A percentile compares a stretch with the other conserved stretches of the same genome.
Conservation (phyloP, 1,140 invertebrate species). For the Temnothorax curvispinosus region DNA sequence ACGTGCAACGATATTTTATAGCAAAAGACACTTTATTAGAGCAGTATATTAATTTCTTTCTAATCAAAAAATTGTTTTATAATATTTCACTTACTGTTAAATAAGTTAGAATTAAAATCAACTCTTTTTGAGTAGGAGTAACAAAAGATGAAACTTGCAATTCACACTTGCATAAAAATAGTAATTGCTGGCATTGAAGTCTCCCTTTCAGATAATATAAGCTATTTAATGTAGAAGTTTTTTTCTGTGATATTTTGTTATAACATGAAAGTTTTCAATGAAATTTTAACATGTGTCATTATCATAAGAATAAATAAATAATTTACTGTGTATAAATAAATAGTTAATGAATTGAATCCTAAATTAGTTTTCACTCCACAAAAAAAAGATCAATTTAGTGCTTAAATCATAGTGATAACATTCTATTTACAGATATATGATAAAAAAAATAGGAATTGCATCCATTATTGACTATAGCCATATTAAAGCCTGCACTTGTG, state of each 20-base stretch:
- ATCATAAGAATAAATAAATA: conserved; percentile 5
- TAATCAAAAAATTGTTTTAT: not conserved
- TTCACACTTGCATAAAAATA: not conserved
- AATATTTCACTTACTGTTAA: not conserved
- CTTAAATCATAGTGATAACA: conserved; percentile 7
- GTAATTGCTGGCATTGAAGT: not conserved
- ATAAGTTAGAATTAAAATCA: not conserved
- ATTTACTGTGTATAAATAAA: not conserved
- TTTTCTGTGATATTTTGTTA: not conserved
- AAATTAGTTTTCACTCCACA: not conserved
- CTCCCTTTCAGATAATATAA: not conserved
- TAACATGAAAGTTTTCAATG: not conserved
- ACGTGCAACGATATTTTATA: conserved; percentile 8
- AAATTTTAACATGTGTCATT: not conserved
- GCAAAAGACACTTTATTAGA: not conserved
- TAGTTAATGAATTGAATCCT: not conserved
- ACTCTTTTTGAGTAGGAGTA: not conserved
- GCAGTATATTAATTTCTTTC: too few species aligned
- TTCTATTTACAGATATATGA: conserved; percentile 16
- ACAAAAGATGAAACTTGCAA: not conserved
- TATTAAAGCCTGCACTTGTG: conserved; percentile 69
- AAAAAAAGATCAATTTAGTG: not conserved
- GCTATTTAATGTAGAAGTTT: not conserved
- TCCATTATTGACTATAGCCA: conserved; percentile 76
- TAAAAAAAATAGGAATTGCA: conserved; percentile 65